Evolutionary conservation across 1,140 invertebrate species (phyloP).

Genomic region (Delia radicum): DNA sequence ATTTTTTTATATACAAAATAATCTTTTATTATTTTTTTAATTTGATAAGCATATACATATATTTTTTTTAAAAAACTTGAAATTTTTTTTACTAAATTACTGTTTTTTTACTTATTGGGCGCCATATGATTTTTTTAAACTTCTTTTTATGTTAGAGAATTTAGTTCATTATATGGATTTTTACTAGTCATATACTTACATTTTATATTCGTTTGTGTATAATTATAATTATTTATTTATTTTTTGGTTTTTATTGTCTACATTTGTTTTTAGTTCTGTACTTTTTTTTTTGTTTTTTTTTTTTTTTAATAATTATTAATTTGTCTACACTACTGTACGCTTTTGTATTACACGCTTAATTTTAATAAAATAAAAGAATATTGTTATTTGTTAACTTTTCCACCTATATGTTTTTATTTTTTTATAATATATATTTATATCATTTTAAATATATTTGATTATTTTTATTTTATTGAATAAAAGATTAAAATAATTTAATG

Average conservation of each 20-base stretch:
- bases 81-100: not conserved
- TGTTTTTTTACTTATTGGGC: not conserved
- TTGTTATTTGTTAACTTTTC: constrained; percentile 24
- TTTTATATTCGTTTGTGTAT: too few relatives aligned
- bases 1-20: constrained; percentile 5
- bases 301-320: not conserved
- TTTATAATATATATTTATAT: too few relatives aligned
- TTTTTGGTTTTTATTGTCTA: not conserved
- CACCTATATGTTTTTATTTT: constrained; percentile 12
- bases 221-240: not conserved
- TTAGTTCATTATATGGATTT: not conserved
- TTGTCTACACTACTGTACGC: constrained; percentile 19
- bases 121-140: not conserved
- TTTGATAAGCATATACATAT: constrained; percentile 7
- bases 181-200: constrained; percentile 11
- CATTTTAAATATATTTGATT: too few relatives aligned
- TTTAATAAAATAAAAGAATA: not conserved
- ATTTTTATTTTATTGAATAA: too few relatives aligned
- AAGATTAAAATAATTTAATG: too few relatives aligned
- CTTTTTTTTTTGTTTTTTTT: not conserved
- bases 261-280: not conserved
- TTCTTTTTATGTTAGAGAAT: not conserved
- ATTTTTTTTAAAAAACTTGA: not conserved
- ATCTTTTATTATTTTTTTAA: not conserved
- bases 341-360: constrained; percentile 7